Percentiles rank a stretch among this genome's conserved stretches.
These are phyloP conservation scores for Pogonognathellus flavescens DNA, from an alignment of 1,140 invertebrate genomes.

Conservation along the genomic window DNA sequence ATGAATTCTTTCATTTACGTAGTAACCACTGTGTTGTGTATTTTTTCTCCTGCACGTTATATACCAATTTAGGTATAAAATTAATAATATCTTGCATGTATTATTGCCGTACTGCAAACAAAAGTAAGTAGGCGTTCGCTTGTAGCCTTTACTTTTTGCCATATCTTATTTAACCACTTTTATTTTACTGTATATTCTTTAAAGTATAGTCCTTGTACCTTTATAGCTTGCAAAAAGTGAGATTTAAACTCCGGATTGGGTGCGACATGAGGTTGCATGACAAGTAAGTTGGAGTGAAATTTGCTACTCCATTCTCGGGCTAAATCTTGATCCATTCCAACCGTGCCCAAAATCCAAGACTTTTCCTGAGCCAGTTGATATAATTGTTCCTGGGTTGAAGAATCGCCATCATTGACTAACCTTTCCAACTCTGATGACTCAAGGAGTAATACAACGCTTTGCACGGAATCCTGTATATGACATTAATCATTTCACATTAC, in stretches of 20 bases:
- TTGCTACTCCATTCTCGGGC: constrained; percentile 60
- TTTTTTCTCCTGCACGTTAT: background rate
- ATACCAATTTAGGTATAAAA: background rate
- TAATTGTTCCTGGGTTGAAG: constrained; percentile 50
- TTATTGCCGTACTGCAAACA: background rate
- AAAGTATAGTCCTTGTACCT: constrained; percentile 48
- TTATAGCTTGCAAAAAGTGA: constrained; percentile 59
- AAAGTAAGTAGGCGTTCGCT: background rate
- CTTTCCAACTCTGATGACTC: constrained; percentile 64
- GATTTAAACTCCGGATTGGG: constrained; percentile 61
- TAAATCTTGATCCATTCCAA: constrained; percentile 62
- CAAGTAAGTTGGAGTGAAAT: constrained; percentile 61
- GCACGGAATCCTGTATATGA: constrained; percentile 52
- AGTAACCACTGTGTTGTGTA: background rate
- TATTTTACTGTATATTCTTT: background rate
- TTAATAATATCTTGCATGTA: background rate
- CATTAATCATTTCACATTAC: background rate
- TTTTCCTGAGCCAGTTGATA: constrained; percentile 56
- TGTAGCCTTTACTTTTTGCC: background rate
- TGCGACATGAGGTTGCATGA: constrained; percentile 64
- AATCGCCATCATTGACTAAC: constrained; percentile 53
- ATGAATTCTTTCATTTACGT: background rate
- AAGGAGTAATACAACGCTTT: constrained; percentile 64
- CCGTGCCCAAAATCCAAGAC: constrained; percentile 66
- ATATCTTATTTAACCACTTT: background rate